Evolutionary conservation across 2,113 vertebrate species (phyloP).

Genomic region (Pampusana beccarii): DNA sequence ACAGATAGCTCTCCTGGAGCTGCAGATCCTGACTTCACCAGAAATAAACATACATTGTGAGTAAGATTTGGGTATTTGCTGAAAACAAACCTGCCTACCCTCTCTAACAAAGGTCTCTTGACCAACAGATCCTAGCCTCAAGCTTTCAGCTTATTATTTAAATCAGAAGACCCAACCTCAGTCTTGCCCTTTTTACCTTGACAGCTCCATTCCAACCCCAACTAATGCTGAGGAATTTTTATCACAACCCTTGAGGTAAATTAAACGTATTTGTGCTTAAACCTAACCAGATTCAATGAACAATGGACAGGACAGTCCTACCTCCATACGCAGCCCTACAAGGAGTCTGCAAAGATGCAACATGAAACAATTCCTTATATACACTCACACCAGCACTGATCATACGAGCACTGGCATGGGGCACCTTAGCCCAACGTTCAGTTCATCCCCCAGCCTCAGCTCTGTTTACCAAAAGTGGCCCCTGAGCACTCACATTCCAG

Average conservation of each 20-base stretch:
- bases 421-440: background rate
- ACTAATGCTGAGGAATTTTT: background rate
- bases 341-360: background rate
- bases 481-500: background rate
- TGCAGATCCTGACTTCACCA: background rate
- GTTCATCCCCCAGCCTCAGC: background rate
- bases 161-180: background rate
- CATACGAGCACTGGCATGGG: background rate
- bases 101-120: background rate
- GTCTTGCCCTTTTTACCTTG: background rate
- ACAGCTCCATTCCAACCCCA: background rate
- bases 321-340: background rate
- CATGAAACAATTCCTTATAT: background rate
- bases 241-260: background rate
- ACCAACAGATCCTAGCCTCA: background rate
- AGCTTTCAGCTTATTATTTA: background rate
- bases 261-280: background rate
- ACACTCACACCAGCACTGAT: background rate
- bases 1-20: background rate
- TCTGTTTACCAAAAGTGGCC: background rate
- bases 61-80: background rate
- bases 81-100: background rate
- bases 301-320: background rate
- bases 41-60: background rate
- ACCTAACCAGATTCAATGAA: background rate